Evolutionary conservation across 2,888 invertebrate genomes (phyloP), one percentile per base, ranked within the genome.

Genomic region (Hirtodrosophila histrioides): DNA sequence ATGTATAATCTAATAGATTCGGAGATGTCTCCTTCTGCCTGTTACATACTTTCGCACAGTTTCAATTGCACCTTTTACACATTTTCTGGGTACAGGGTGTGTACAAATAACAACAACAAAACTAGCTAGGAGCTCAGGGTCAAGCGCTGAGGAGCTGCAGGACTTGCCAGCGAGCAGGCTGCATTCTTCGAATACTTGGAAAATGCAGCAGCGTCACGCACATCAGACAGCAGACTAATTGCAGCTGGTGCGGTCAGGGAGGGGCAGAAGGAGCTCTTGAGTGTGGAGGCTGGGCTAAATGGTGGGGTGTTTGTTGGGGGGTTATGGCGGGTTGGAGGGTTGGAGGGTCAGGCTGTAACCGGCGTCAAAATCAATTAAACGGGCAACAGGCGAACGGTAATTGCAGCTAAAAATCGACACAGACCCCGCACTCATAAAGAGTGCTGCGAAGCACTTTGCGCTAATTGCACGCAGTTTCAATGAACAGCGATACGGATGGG

Each of bases 321-420:
- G 17, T 17, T 17, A 41, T 9, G 27, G 17, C n/a, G n/a, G n/a
- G n/a, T 17, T 17, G 17, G 17, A 7, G 35, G 36, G 24, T 9
- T 10, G 35, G 27, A n/a, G 10, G 41, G 48, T 7, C 12, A 10
- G 36, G 48, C 44, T 8, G 45, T 41, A 46, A 86, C 84, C 78
- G 88, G 88, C 88, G 88, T 80, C 80, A 78, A 89, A 88, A 88
- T 89, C 88, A 89, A 89, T 88, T 89, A 89, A 84, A 86, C 71
- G 77, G 81, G 72, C 76, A 82, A 78, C 82, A 73, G 82, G 84
- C 78, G 75, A 83, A 79, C 82, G 66, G 77, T 81, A 88, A 89
- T 78, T 89, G 89, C 88, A 80, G 88, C 79, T 82, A 82, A 72
- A 78, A 85, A 76, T 75, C 76, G 76, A 71, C 57, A 35, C 62